These are phyloP conservation scores for Regulus satrapa DNA, from an alignment of 2,113 vertebrate species.

Conservation along the genomic window DNA sequence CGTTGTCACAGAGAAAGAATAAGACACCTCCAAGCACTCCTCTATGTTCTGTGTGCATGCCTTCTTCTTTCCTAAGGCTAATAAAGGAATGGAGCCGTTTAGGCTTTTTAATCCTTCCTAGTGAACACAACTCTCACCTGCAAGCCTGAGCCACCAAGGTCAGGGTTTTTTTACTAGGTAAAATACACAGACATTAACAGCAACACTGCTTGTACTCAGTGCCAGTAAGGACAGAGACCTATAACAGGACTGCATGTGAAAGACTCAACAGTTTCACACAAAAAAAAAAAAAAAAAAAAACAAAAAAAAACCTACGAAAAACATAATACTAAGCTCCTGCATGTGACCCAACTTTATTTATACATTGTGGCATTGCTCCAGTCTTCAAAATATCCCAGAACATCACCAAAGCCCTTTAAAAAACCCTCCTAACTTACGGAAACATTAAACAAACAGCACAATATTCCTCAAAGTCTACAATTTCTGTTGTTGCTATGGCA, in stretches of 20 bases:
- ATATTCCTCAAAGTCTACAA: background rate
- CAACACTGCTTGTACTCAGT: too few relatives aligned
- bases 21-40: background rate
- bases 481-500: background rate
- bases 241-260: background rate
- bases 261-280: background rate
- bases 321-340: background rate
- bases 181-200: background rate
- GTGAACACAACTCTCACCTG: background rate
- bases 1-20: background rate
- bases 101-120: background rate
- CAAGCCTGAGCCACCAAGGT: background rate
- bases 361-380: fast-evolving
- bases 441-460: background rate
- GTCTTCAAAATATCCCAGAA: background rate
- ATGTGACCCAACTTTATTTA: background rate
- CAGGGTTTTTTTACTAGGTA: background rate
- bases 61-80: background rate
- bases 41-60: background rate
- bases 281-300: too few relatives aligned
- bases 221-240: background rate
- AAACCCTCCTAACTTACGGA: fast-evolving
- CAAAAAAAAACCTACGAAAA: background rate
- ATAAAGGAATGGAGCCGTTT: background rate
- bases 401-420: background rate